phyloP scores from a whole-genome alignment of 2,113 vertebrate species.

The Oryzias javanicus region DNA sequence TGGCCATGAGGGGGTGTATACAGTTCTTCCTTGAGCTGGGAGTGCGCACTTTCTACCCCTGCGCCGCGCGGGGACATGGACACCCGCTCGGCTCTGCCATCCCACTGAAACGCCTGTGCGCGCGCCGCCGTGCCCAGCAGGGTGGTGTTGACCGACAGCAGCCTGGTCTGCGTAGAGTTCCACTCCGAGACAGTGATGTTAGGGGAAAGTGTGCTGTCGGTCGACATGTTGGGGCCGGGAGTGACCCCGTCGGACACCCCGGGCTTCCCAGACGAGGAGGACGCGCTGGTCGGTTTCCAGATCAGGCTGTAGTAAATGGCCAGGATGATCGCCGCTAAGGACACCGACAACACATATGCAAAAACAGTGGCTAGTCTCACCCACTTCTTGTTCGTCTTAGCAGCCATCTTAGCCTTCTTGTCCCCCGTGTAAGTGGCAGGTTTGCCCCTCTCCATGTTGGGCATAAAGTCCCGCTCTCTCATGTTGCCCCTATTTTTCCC shows the following conservation, averaged over 20 bases:
- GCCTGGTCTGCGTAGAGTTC: conserved; percentile 66
- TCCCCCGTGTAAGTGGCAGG: conserved; percentile 97
- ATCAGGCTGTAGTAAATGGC: conserved; percentile 97
- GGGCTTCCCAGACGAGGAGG: conserved; percentile 55
- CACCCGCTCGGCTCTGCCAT: conserved; percentile 32
- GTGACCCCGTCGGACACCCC: conserved; percentile 49
- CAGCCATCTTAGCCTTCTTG: conserved; percentile 99
- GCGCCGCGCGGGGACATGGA: conserved; percentile 27
- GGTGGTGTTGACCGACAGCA: conserved; percentile 41
- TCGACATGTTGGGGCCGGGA: conserved; percentile 60
- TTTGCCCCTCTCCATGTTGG: conserved; percentile 93
- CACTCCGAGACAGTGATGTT: conserved; percentile 59
- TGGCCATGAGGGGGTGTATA: conserved; percentile 51
- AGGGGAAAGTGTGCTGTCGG: conserved; percentile 37
- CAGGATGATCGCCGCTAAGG: conserved; percentile 95
- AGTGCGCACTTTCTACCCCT: conserved; percentile 48
- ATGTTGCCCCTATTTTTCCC: conserved; percentile 89
- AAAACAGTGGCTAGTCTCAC: conserved; percentile 96
- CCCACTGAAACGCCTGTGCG: conserved; percentile 50
- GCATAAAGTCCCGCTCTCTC: conserved; percentile 92
- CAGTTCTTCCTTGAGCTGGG: conserved; percentile 43
- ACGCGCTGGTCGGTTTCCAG: conserved; percentile 86
- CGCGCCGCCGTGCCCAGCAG: conserved; percentile 27
- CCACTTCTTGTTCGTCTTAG: conserved; percentile 99
- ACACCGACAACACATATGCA: conserved; percentile 96